Base-by-base conservation (phyloP, 1,140 invertebrate species). In the roundworm (Caenorhabditis elegans) region DNA sequence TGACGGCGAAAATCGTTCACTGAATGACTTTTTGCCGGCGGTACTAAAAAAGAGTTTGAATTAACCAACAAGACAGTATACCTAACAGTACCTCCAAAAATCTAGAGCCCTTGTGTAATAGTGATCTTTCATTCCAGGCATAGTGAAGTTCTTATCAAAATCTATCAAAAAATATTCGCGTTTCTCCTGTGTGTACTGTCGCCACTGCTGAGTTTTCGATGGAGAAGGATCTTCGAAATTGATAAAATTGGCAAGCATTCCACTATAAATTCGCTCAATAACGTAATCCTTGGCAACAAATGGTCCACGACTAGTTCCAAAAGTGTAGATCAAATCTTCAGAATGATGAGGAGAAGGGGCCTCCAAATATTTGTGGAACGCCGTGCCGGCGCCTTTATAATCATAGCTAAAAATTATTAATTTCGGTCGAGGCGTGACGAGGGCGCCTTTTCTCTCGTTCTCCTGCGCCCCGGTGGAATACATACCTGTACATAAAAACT, bases 311-410 rank as follows among this genome's bases (percentile, higher is more conserved):
- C 43, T 31, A 39, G 60, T 70, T 70, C 60, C 60, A 39, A 70
- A 70, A 70, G 22, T 22, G 34, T 70, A 70, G 34, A 70, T 70
- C 60, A 70, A 70, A 70, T 70, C 60, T 70, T 70, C 60, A 8
- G 60, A 70, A 22, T 70, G 60, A 39, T 70, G 60, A 24, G 60
- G 60, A 1, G 60, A 70, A 19, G 60, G 34, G 1, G 39, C 60
- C 8, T 70, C n/a, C 34, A 70, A 0, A 31, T 70, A 70, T 26
- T 70, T 70, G n/a, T 70, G 36, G 34, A 70, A 70, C 3, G 60
- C 60, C 2, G 17, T 1, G 19, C 60, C 60, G 22, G 60, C 60
- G 22, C 60, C 60, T 13, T 34, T 70, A 34, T 70, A 70, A 4
- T 31, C 60, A 39, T 70, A 70, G 22, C 60, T 70, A 10, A 1